Evolutionary conservation across 2,888 invertebrate species (phyloP), one percentile per base, ranked within the genome.

Genomic region (Campoplex nolae): DNA sequence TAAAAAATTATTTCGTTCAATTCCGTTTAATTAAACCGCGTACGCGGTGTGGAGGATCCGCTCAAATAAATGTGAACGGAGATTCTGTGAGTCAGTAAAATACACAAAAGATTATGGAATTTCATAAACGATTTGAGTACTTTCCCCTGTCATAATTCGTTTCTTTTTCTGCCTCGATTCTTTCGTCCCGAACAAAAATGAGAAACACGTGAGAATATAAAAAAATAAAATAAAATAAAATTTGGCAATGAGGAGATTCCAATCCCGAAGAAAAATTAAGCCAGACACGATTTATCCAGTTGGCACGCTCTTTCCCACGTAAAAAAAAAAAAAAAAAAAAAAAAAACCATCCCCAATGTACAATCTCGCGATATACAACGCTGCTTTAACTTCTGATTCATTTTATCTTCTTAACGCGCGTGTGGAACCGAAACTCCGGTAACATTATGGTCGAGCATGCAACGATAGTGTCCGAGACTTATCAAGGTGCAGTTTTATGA

Each of bases 401-500:
- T 79, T 58, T 45, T 51, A n/a, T 51, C 13, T n/a, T 71, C 48
- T 18, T 68, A 18, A 9, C n/a, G 56, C 75, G 74, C 67, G 80
- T 88, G 65, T 68, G 88, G 89, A 88, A 83, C 83, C 88, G 73
- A 88, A 86, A 86, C 88, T 86, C 82, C 76, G 68, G 82, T 82
- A 74, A 58, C 71, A 62, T 86, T 75, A 48, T 67, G 54, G 81
- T 76, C 35, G 42, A 18, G 16, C 62, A 82, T 62, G 62, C 62
- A 62, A 62, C 70, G 84, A 81, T 85, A 85, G 86, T 86, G 79
- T 76, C 78, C 18, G 54, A 58, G 67, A 75, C 75, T 88, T 90
- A 89, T 90, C 88, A 89, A 87, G 88, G 84, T 71, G 71, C 74
- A 82, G 51, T 88, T 90, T 89, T 88, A 88, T 45, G 87, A 88